Evolutionary conservation across 2,797 vertebrate species (phyloP), one percentile per base, ranked within the genome.

Genomic region (Chaunax sp.): DNA sequence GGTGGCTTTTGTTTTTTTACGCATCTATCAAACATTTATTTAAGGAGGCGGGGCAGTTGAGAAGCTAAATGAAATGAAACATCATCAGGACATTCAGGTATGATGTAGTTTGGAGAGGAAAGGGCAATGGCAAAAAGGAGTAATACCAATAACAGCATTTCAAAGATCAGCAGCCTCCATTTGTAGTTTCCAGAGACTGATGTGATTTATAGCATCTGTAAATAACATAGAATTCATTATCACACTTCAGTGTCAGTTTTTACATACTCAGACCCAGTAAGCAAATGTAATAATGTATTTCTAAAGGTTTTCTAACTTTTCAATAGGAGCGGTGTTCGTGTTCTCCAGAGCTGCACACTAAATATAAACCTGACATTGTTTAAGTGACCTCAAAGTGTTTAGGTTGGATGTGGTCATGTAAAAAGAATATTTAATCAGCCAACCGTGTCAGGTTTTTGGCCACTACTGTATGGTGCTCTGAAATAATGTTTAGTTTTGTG

Each of bases 21-120:
- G 63, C 64, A 66, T 44, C 47, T 16, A 55, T 45, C 37, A 66
- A 78, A 86, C 18, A 70, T 77, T 80, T 71, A 43, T 73, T 70
- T 50, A 71, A 75, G 9, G 3, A 61, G 53, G 77, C 12, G 6
- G 30, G 46, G 35, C 23, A 22, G 52, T 55, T 75, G 20, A 71
- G 38, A 61, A 35, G 53, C 33, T 59, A 28, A 70, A 81, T 44
- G 62, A 19, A 53, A 33, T 33, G 33, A 19, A 44, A 70, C 40
- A 19, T 22, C 28, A 54, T 46, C 23, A 50, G 47, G 44, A 28
- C 44, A 44, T n/a, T 61, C 18, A 69, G 2, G 60, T 57, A 26
- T 62, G 49, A 51, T n/a, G 2, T 23, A 28, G 14, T 20, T 64
- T 3, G 49, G 12, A 16, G 45, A 52, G 33, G 28, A 44, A 64